A percentile compares a stretch with the other conserved stretches of the same genome.
These are phyloP conservation scores for Phytoseiulus persimilis DNA, from an alignment of 2,888 invertebrate genomes.

Conservation along the genomic window DNA sequence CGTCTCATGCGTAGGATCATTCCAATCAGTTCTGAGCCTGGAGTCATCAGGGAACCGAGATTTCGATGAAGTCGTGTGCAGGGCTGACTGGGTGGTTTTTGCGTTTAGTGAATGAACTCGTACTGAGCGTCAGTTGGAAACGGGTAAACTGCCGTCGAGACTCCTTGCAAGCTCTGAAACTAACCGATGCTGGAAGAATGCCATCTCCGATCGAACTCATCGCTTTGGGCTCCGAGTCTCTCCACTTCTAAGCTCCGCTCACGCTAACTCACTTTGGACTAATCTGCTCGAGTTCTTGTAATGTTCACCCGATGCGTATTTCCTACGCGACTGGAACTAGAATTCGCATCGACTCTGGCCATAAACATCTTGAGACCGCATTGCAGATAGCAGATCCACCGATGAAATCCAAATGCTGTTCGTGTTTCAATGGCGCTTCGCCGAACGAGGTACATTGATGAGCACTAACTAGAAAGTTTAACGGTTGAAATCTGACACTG, in stretches of 20 bases:
- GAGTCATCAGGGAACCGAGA: no score
- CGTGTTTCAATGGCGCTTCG: not conserved
- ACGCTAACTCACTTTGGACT: not conserved
- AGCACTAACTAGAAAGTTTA: not conserved
- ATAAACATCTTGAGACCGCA: not conserved
- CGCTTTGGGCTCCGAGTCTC: not conserved
- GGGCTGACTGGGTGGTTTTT: not conserved
- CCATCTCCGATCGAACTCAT: not conserved
- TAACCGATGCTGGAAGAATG: not conserved
- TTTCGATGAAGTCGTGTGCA: not conserved
- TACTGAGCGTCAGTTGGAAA: not conserved
- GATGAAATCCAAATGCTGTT: not conserved
- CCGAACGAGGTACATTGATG: not conserved
- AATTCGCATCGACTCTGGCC: not conserved
- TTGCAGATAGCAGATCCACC: not conserved
- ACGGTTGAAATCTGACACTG: not conserved
- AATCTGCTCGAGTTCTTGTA: not conserved
- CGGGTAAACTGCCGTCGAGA: not conserved
- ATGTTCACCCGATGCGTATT: not conserved
- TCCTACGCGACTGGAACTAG: not conserved
- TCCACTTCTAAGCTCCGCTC: not conserved
- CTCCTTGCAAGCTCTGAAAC: not conserved
- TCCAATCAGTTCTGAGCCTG: no score
- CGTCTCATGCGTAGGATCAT: no score
- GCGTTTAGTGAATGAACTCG: not conserved